phyloP scores from a whole-genome alignment of 53 echinoderm and acorn worm genomes.

The Stichopus horrens region DNA sequence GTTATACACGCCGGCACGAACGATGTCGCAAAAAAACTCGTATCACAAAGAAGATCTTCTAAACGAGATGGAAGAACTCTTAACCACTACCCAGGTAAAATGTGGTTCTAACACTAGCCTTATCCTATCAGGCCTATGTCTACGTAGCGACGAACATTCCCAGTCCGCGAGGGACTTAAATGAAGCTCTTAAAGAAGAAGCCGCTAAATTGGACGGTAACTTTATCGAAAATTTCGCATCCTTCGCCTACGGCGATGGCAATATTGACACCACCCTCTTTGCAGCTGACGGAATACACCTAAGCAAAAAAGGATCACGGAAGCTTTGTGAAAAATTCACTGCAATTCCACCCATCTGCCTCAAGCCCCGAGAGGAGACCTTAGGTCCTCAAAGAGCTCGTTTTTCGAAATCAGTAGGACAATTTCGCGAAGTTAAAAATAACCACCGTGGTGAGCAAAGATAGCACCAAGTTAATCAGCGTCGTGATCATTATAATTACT shows the following conservation, averaged over 20 bases:
- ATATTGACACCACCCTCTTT: background rate
- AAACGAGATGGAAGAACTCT: background rate
- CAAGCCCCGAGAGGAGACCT: background rate
- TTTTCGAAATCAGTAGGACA: background rate
- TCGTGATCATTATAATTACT: background rate
- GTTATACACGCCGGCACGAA: too few relatives aligned
- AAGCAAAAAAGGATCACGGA: conserved; percentile 15
- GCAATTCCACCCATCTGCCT: conserved; percentile 4
- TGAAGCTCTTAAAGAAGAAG: background rate
- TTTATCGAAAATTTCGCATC: conserved; percentile 7
- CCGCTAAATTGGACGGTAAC: conserved; percentile 8
- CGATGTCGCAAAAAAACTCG: too few relatives aligned
- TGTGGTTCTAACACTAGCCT: conserved; percentile 2
- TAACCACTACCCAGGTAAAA: background rate
- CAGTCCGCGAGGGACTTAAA: background rate
- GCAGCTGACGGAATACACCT: background rate
- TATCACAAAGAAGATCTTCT: too few relatives aligned
- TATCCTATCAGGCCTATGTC: conserved; percentile 1
- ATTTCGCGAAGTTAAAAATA: background rate
- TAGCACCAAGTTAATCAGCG: background rate
- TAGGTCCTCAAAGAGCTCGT: background rate
- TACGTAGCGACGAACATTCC: background rate
- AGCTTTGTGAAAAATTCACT: background rate
- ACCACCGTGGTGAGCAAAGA: background rate
- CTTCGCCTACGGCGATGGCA: background rate